These are phyloP conservation scores for Drosophila suboccidentalis DNA, from an alignment of 2,888 invertebrate genomes.

Conservation along the genomic window DNA sequence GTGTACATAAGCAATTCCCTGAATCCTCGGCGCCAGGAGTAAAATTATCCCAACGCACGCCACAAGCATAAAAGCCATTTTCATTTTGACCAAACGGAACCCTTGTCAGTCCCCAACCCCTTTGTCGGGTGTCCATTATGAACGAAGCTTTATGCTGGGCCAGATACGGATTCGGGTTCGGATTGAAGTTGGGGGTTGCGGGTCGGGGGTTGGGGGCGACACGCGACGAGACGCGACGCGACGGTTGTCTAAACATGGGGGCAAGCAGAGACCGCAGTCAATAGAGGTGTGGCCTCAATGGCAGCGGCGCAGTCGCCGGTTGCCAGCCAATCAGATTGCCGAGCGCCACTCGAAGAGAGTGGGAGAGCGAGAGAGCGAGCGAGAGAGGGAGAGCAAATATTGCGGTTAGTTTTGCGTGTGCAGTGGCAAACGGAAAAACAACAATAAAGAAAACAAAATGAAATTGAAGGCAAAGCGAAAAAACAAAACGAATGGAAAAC, in stretches of 20 bases:
- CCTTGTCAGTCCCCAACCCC: conserved; percentile 14
- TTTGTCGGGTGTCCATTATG: conserved; percentile 21
- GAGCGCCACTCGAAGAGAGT: conserved; percentile 31
- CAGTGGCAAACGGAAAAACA: conserved; percentile 51
- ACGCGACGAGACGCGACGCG: conserved; percentile 35
- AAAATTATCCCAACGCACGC: conserved; percentile 76
- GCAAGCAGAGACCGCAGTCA: conserved; percentile 56
- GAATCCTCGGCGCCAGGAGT: conserved; percentile 52
- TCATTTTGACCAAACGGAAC: conserved; percentile 68
- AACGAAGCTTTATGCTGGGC: conserved; percentile 18
- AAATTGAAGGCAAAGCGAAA: conserved; percentile 67
- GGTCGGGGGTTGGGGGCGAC: conserved; percentile 26
- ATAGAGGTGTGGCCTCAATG: conserved; percentile 77
- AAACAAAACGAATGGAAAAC: conserved; percentile 45
- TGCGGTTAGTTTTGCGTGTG: conserved; percentile 77
- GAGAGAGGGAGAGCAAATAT: conserved; percentile 30
- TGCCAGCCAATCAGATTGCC: conserved; percentile 67
- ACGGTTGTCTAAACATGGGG: conserved; percentile 50
- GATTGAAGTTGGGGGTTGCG: conserved; percentile 2
- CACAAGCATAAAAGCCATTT: conserved; percentile 79
- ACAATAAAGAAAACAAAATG: conserved; percentile 63
- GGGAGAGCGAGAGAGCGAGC: conserved; percentile 24
- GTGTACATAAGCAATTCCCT: conserved; percentile 63
- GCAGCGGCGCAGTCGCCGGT: conserved; percentile 74
- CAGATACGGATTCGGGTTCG: conserved; percentile 18